Conservation (phyloP, 2,113 vertebrate species). For the Hiodon alosoides region DNA sequence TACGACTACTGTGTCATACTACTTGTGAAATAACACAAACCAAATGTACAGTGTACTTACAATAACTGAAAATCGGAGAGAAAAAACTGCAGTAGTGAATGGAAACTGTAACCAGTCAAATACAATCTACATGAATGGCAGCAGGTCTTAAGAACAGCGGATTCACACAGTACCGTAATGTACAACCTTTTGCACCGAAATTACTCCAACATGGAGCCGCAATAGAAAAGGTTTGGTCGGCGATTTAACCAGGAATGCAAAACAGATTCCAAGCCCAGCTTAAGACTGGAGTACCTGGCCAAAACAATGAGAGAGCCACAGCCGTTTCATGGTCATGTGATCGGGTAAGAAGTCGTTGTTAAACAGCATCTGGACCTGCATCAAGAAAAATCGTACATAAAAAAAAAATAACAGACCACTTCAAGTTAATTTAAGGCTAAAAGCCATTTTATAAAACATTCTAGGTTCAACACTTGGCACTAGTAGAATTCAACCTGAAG, state of each 20-base stretch:
- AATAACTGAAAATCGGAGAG: too few species aligned
- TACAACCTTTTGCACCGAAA: neutral
- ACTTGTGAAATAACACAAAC: too few species aligned
- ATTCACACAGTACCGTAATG: neutral
- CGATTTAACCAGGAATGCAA: constrained; percentile 25
- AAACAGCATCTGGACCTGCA: constrained; percentile 72
- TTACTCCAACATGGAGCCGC: neutral
- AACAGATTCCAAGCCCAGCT: constrained; percentile 25
- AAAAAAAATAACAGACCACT: constrained; percentile 22
- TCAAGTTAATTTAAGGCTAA: neutral
- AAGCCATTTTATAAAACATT: neutral
- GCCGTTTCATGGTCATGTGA: constrained; percentile 75
- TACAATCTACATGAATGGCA: too few species aligned
- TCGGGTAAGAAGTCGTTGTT: constrained; percentile 72
- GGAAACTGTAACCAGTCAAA: too few species aligned
- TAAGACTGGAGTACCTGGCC: constrained; percentile 60
- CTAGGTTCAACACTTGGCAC: neutral
- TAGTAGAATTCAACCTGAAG: too few species aligned
- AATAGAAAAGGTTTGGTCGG: neutral
- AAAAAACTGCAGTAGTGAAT: neutral
- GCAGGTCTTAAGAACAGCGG: too few species aligned
- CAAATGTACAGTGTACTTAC: too few species aligned
- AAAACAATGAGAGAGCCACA: constrained; percentile 75
- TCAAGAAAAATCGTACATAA: constrained; percentile 38
- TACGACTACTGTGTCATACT: too few species aligned